These are phyloP conservation scores for Aviceda subcristata DNA, from an alignment of 2,113 vertebrate genomes.

Conservation along the genomic window DNA sequence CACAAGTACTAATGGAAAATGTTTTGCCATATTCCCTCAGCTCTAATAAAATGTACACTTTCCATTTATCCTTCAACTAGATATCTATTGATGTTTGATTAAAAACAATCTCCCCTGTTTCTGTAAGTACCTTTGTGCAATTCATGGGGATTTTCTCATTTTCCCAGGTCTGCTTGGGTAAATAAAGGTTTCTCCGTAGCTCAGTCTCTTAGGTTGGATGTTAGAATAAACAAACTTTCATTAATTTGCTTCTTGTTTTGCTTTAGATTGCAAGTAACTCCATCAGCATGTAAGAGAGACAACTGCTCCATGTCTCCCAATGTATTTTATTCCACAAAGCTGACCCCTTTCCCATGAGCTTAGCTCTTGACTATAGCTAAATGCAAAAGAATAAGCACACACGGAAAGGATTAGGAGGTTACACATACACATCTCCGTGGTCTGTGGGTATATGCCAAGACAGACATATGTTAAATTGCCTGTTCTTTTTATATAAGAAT, in stretches of 20 bases:
- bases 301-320: not conserved
- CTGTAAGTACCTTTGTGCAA: slow-evolving; percentile 27
- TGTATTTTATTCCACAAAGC: not conserved
- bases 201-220: not conserved
- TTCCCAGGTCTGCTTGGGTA: slow-evolving; percentile 39
- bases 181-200: slow-evolving; percentile 35
- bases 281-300: not conserved
- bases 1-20: slow-evolving; percentile 25
- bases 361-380: not conserved
- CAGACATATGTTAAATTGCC: not conserved
- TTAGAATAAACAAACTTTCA: slow-evolving; percentile 22
- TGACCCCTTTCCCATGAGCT: not conserved
- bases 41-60: slow-evolving; percentile 33
- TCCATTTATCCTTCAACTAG: slow-evolving; percentile 39
- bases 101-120: slow-evolving; percentile 21
- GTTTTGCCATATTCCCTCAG: slow-evolving; percentile 23
- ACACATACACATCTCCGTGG: not conserved
- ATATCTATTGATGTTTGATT: slow-evolving; percentile 62
- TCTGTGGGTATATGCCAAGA: not conserved
- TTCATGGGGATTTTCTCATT: slow-evolving; percentile 62
- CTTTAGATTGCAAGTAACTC: slow-evolving; percentile 4
- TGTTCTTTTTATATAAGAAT: not conserved
- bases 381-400: not conserved
- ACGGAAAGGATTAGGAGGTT: not conserved
- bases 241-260: slow-evolving; percentile 38